Conservation (phyloP, 1,140 invertebrate genomes). For the Meloidogyne hapla region DNA sequence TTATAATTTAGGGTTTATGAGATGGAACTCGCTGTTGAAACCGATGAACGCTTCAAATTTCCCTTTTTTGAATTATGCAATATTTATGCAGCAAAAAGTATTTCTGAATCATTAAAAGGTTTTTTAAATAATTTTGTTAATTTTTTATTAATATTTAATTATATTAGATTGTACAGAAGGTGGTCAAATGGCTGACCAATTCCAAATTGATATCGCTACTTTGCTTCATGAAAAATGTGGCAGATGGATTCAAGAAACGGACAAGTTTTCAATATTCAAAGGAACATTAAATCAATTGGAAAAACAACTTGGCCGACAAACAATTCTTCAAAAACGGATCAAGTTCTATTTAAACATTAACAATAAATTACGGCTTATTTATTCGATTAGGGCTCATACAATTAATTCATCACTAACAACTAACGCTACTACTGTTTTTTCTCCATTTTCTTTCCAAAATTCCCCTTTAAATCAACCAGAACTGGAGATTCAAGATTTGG, state of each 20-base stretch:
- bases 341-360: not conserved
- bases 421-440: not conserved
- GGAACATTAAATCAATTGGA: slow-evolving; percentile 12
- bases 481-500: not conserved
- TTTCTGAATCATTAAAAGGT: slow-evolving; percentile 34
- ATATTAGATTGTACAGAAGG: slow-evolving; percentile 20
- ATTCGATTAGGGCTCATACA: not conserved
- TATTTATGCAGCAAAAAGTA: slow-evolving; percentile 28
- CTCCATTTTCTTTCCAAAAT: not conserved
- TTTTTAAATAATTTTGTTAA: not conserved
- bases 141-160: not conserved
- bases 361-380: not conserved
- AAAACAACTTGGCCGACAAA: slow-evolving; percentile 17
- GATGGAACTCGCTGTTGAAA: slow-evolving; percentile 24
- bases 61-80: slow-evolving; percentile 35
- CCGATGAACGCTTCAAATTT: slow-evolving; percentile 30
- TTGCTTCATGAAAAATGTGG: slow-evolving; percentile 14
- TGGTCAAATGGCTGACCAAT: not conserved
- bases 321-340: not conserved
- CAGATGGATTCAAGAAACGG: slow-evolving; percentile 3
- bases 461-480: not conserved
- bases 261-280: slow-evolving; percentile 15
- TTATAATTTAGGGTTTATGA: slow-evolving; percentile 32
- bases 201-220: slow-evolving; percentile 14
- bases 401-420: not conserved